phyloP scores from a whole-genome alignment of 2,113 vertebrate species.

The Onychostoma macrolepis region DNA sequence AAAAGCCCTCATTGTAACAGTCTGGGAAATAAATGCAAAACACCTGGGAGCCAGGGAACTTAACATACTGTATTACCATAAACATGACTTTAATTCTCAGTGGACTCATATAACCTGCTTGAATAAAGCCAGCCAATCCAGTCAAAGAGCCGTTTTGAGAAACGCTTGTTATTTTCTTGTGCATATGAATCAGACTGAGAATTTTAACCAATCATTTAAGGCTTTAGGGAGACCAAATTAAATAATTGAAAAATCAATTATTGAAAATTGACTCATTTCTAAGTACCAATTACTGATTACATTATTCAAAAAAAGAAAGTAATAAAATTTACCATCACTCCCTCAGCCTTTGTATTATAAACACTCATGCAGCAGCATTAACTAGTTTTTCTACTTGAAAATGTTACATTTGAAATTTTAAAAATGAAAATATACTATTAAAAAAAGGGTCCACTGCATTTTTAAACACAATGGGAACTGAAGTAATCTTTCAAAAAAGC shows the following conservation, averaged over 20 bases:
- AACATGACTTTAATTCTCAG: neutral
- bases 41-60: neutral
- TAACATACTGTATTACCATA: neutral
- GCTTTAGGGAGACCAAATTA: neutral
- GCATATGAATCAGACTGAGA: neutral
- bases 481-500: no score
- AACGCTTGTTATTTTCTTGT: neutral
- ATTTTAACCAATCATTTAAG: neutral
- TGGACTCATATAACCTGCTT: neutral
- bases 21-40: constrained; percentile 1
- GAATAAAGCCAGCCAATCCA: neutral
- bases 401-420: no score
- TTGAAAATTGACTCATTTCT: neutral
- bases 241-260: neutral
- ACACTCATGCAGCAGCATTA: no score
- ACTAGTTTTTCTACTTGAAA: no score
- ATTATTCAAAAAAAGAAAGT: neutral
- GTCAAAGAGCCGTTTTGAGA: neutral
- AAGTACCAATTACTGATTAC: neutral
- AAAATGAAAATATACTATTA: no score
- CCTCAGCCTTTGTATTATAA: no score
- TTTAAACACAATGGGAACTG: no score
- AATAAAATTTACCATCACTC: no score
- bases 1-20: neutral
- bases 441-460: no score